Conservation (phyloP, 1,140 invertebrate genomes). For the Polyergus mexicanus region DNA sequence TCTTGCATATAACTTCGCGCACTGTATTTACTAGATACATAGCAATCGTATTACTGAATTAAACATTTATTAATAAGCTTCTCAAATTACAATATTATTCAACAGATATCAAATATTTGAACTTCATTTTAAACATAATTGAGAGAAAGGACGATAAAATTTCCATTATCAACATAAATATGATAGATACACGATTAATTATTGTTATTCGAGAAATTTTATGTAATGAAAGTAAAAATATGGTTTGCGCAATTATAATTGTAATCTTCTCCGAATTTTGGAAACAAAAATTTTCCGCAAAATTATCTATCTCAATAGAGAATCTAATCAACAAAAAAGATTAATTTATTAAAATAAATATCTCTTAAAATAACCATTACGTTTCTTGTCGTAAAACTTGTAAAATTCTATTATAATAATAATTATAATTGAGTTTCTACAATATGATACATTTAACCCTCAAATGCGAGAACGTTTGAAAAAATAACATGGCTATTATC, state of each 20-base stretch:
- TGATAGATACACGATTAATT: not conserved
- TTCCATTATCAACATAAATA: not conserved
- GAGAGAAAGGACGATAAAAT: not conserved
- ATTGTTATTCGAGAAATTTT: not conserved
- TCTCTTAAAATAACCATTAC: not conserved
- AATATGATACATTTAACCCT: not conserved
- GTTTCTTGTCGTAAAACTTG: not conserved
- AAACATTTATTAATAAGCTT: not conserved
- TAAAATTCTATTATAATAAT: not conserved
- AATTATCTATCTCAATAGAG: not conserved
- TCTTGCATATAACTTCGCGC: conserved; percentile 1
- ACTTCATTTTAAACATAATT: not conserved
- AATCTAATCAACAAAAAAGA: not conserved
- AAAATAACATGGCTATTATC: not conserved
- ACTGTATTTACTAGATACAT: not conserved
- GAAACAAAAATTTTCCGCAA: not conserved
- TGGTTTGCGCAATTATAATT: not conserved
- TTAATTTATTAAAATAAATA: not conserved
- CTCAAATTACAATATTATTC: not conserved
- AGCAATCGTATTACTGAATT: conserved; percentile 11
- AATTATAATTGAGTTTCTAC: not conserved
- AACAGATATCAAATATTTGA: conserved; percentile 9
- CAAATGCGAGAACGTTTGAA: not conserved
- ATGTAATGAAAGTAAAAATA: not conserved
- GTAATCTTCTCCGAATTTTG: not conserved